Base-by-base conservation (phyloP, 2,113 vertebrate genomes). In the Gymnorhina tibicen region DNA sequence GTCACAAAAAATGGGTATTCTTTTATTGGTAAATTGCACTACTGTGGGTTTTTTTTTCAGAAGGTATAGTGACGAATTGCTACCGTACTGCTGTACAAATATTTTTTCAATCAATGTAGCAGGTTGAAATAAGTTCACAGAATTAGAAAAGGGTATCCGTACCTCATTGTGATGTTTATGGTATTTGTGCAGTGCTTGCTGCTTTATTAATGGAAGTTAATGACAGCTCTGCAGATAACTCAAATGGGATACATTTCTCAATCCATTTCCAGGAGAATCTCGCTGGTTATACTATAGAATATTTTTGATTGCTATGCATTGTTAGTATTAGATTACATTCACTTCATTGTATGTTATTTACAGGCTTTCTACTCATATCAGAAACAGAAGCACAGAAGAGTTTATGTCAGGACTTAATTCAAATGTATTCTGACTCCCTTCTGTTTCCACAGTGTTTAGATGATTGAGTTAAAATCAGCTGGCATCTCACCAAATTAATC, bases 271-370 rank as follows among this genome's bases (percentile, higher is more conserved):
- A 35, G 67, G 35, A 94, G 39, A 95, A 78, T 53, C n/a, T 55
- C 9, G 16, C 49, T 77, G 19, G 24, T 91, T 53, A 81, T 81
- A 76, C 21, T 58, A 53, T 39, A 78, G 39, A 90, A 77, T 80
- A 35, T 87, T 89, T 73, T 66, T 74, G 56, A 82, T 91, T 87
- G 33, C 13, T 92, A 30, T 63, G 19, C 33, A 72, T 80, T 93
- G 53, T 89, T 93, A 70, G 94, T 90, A 92, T 93, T 95, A 88
- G 35, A 91, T 93, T 94, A 35, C 85, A 87, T 91, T 50, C 13
- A 39, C 33, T 97, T 93, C 20, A 56, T 16, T 91, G 60, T 26
- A 91, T 95, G 91, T 97, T 97, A 89, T 96, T 96, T 97, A 93
- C 67, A 80, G 44, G 4, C 14, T 91, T 93, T 77, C 63, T 91